Percentiles rank a stretch among this genome's conserved stretches.
Conservation (phyloP, 2,888 invertebrate species). For the Tetramorium bicarinatum region DNA sequence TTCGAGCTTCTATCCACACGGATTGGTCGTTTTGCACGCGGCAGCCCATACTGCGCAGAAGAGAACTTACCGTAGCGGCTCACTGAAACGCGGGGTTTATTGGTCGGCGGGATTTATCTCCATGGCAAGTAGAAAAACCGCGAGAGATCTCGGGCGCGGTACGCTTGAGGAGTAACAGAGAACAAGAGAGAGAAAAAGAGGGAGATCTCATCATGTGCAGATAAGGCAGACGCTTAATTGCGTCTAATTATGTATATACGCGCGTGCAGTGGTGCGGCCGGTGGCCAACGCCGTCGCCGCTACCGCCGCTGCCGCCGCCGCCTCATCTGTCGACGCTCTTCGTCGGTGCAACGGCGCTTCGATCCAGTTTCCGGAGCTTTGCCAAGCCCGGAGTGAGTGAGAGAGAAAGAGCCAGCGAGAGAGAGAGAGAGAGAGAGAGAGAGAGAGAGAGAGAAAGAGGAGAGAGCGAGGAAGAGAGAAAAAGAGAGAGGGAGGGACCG, state of each 20-base stretch:
- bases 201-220: slow-evolving; percentile 66
- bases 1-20: slow-evolving; percentile 41
- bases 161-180: slow-evolving; percentile 55
- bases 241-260: slow-evolving; percentile 81
- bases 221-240: slow-evolving; percentile 84
- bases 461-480: not conserved
- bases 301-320: slow-evolving; percentile 50
- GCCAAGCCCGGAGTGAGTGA: slow-evolving; percentile 52
- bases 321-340: slow-evolving; percentile 45
- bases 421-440: slow-evolving; percentile 25
- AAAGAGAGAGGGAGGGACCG: slow-evolving; percentile 31
- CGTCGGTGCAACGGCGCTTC: slow-evolving; percentile 65
- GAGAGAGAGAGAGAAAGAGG: slow-evolving; percentile 17
- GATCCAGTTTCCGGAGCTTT: slow-evolving; percentile 68
- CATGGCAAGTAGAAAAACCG: slow-evolving; percentile 71
- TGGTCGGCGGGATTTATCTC: slow-evolving; percentile 72
- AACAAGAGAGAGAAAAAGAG: slow-evolving; percentile 36
- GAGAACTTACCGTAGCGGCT: slow-evolving; percentile 54
- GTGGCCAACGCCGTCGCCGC: slow-evolving; percentile 53
- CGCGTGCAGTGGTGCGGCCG: slow-evolving; percentile 56
- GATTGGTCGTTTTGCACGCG: slow-evolving; percentile 47
- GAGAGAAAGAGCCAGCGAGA: slow-evolving; percentile 4
- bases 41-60: not conserved
- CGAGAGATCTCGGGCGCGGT: slow-evolving; percentile 74
- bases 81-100: slow-evolving; percentile 67